A percentile compares a stretch with the other conserved stretches of the same genome.
Conservation (phyloP, 92 coral and sea anemone genomes). For the Galaxea fascicularis region DNA sequence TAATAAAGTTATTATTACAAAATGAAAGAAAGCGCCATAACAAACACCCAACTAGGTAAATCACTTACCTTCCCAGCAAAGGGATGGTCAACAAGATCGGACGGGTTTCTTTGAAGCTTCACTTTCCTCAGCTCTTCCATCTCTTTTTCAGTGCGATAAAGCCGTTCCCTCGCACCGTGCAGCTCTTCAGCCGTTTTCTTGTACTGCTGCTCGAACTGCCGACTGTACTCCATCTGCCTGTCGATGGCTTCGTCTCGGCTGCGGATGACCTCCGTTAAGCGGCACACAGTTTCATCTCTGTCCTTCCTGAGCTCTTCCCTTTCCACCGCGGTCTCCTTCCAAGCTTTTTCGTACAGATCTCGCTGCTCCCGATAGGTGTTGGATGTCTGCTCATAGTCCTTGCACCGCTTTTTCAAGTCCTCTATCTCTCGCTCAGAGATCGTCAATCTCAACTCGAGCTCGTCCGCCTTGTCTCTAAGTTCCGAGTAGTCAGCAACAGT, state of each 20-base stretch:
- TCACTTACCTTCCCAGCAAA: slow-evolving; percentile 23
- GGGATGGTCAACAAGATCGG: slow-evolving; percentile 31
- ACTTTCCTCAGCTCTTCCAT: slow-evolving; percentile 60
- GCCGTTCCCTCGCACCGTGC: slow-evolving; percentile 60
- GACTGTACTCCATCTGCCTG: slow-evolving; percentile 79
- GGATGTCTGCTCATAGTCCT: slow-evolving; percentile 76
- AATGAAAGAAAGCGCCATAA: no score
- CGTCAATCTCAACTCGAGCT: slow-evolving; percentile 75
- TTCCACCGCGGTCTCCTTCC: slow-evolving; percentile 86
- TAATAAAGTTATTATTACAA: no score
- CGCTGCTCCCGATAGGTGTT: slow-evolving; percentile 86
- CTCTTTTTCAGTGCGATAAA: slow-evolving; percentile 59
- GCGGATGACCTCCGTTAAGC: slow-evolving; percentile 74
- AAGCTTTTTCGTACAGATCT: slow-evolving; percentile 73
- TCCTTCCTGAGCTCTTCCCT: slow-evolving; percentile 83
- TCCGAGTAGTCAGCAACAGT: slow-evolving; percentile 84
- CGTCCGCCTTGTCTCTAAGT: slow-evolving; percentile 82
- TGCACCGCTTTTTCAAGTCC: slow-evolving; percentile 75
- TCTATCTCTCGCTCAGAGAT: slow-evolving; percentile 72
- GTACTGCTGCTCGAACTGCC: slow-evolving; percentile 77
- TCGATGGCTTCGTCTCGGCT: slow-evolving; percentile 82
- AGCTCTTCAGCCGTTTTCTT: slow-evolving; percentile 77
- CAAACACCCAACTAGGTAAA: neutral
- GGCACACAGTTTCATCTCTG: slow-evolving; percentile 75
- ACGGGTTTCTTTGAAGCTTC: slow-evolving; percentile 60